Base-by-base conservation (phyloP, 1,140 invertebrate species). In the Parasteatoda tepidariorum region DNA sequence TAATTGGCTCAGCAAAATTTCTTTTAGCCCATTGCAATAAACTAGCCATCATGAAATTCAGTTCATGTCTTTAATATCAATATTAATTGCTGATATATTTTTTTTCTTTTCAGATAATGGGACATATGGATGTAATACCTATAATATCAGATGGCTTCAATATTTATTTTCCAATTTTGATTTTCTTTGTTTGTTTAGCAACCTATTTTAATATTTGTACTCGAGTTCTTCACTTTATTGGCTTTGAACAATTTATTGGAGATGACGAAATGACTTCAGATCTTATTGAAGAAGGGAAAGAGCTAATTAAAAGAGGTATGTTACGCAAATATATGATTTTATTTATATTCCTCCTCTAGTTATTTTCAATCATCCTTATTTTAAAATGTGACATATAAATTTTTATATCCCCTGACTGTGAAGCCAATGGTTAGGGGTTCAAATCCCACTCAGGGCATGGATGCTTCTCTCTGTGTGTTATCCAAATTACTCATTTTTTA, bases 61-160 rank as follows among this genome's bases (percentile, higher is more conserved):
- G n/a, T n/a, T n/a, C n/a, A n/a, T n/a, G n/a, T n/a, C n/a, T n/a
- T n/a, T n/a, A n/a, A n/a, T n/a, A n/a, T n/a, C n/a, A n/a, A n/a
- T n/a, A n/a, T n/a, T n/a, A n/a, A n/a, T 59, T 22, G 4, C 57
- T 59, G 4, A 59, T 59, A 9, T 22, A 59, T 22, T 13, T n/a
- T 2, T 61, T 48, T 74, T 73, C 26, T 82, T 82, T 87, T 84
- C 88, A 97, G 95, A 94, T 99, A 84, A 99, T 99, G 98, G 98
- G 98, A 26, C 98, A 99, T 88, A 97, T 99, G 97, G 97, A 99
- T 90, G 96, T 99, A 0, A 94, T 99, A 74, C 94, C 95, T 11
- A 96, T 99, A 74, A 96, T 99, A 84, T 96, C 97, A 2, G 95
- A 98, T 89, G 98, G 98, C 26, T 99, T 99, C 89, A 99, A 99